Percentiles rank a stretch among this genome's conserved stretches.
Conservation (phyloP, 2,113 vertebrate genomes). For the Trogon surrucura region DNA sequence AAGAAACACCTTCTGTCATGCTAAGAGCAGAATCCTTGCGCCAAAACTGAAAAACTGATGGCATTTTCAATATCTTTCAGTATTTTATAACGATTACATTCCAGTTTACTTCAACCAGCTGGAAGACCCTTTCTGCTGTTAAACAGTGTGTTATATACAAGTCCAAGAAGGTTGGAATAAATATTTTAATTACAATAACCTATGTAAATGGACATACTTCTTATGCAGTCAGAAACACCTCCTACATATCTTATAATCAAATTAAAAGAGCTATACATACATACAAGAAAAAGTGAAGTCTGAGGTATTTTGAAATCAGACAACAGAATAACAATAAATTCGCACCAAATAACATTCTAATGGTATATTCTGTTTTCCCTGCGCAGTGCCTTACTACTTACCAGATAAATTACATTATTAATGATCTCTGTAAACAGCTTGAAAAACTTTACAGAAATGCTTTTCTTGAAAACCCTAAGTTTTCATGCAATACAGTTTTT, state of each 20-base stretch:
- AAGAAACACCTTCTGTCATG: slow-evolving; percentile 34
- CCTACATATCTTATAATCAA: background rate
- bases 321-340: background rate
- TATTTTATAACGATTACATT: background rate
- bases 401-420: background rate
- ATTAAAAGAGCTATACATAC: background rate
- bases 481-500: background rate
- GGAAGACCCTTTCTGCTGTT: background rate
- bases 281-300: background rate
- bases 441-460: background rate
- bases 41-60: background rate
- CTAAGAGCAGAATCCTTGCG: background rate
- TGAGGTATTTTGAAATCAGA: background rate
- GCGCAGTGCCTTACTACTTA: background rate
- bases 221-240: background rate
- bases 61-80: background rate
- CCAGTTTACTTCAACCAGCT: background rate
- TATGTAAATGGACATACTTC: background rate
- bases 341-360: background rate
- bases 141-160: background rate
- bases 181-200: background rate
- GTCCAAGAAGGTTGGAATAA: background rate
- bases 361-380: background rate
- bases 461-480: background rate
- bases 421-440: background rate